These are phyloP conservation scores for Pseudoips prasinana DNA, from an alignment of 2,888 invertebrate genomes.

Conservation along the genomic window DNA sequence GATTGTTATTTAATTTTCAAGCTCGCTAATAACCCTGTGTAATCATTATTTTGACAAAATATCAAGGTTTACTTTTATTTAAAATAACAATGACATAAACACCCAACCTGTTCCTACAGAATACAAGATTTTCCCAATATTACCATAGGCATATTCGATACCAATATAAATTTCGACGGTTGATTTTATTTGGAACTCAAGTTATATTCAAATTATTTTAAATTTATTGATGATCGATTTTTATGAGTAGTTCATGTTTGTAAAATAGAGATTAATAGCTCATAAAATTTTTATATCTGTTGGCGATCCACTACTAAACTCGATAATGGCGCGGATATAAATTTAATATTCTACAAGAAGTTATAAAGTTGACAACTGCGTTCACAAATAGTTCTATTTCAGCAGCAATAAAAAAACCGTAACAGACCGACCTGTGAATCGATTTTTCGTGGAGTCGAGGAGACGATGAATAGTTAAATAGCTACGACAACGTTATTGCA, in stretches of 20 bases:
- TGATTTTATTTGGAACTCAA: too few relatives aligned
- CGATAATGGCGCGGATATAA: constrained; percentile 3
- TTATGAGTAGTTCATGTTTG: background rate
- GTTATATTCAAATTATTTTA: too few relatives aligned
- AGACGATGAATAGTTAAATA: constrained; percentile 9
- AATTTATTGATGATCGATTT: too few relatives aligned
- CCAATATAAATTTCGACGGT: too few relatives aligned
- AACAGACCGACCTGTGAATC: constrained; percentile 1
- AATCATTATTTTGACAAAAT: too few relatives aligned
- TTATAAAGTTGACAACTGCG: background rate
- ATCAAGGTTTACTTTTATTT: too few relatives aligned
- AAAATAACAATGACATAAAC: too few relatives aligned
- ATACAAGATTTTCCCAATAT: too few relatives aligned
- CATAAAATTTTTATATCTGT: constrained; percentile 23
- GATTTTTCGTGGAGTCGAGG: constrained; percentile 1
- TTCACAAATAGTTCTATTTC: constrained; percentile 6
- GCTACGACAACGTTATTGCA: constrained; percentile 4
- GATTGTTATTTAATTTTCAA: too few relatives aligned
- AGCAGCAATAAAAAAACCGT: constrained; percentile 9
- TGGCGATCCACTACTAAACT: constrained; percentile 5
- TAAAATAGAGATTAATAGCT: constrained; percentile 7
- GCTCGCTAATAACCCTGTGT: too few relatives aligned
- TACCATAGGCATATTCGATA: too few relatives aligned
- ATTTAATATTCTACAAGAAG: constrained; percentile 1
- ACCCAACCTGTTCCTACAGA: too few relatives aligned